These are phyloP conservation scores for Apodemus speciosus DNA, from an alignment of 2,113 vertebrate genomes.

Conservation along the genomic window DNA sequence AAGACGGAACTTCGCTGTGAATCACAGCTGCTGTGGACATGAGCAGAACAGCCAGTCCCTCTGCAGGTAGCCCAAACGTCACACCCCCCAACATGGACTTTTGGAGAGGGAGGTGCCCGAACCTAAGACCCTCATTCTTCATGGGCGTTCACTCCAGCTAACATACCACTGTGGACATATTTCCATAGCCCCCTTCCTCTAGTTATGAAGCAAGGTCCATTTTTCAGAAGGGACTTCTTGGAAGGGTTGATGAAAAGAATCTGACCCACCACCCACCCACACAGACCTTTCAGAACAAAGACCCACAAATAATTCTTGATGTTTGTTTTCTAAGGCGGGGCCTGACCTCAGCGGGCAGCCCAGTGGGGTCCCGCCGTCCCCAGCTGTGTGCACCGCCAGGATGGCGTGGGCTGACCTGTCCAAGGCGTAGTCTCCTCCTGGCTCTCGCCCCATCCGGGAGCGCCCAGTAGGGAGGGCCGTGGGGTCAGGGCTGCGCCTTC, in stretches of 20 bases:
- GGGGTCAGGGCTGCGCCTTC: neutral
- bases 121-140: neutral
- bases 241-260: neutral
- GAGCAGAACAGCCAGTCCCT: neutral
- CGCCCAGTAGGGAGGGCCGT: neutral
- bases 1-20: neutral
- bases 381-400: neutral
- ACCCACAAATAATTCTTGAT: neutral
- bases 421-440: neutral
- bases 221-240: neutral
- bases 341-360: neutral
- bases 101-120: neutral
- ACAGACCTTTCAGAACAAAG: neutral
- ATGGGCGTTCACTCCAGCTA: neutral
- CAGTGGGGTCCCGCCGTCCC: neutral
- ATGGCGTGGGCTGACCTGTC: neutral
- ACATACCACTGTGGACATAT: neutral
- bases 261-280: neutral
- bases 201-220: neutral
- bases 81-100: neutral
- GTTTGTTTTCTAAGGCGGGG: neutral
- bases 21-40: neutral
- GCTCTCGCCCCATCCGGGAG: neutral
- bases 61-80: neutral
- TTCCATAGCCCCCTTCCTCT: neutral